A percentile compares a stretch with the other conserved stretches of the same genome.
These are phyloP conservation scores for Aleadryas rufinucha DNA, from an alignment of 2,113 vertebrate species.

Conservation along the genomic window DNA sequence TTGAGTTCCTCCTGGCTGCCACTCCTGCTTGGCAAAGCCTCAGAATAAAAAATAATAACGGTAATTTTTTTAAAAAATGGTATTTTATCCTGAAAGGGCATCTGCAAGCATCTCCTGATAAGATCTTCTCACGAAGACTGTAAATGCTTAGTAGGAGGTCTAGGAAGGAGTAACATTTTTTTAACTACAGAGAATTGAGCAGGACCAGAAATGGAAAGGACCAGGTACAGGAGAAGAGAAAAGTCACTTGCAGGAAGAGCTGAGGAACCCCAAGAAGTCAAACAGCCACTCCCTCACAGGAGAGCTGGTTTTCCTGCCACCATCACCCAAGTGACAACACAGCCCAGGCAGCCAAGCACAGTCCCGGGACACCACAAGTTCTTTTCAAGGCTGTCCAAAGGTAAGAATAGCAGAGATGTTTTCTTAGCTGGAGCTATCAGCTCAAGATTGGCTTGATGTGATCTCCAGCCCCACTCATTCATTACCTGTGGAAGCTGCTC, in stretches of 20 bases:
- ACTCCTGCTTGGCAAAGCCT: background rate
- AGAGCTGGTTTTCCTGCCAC: background rate
- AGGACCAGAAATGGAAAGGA: background rate
- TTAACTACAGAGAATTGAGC: background rate
- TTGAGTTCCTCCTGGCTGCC: background rate
- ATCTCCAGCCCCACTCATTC: background rate
- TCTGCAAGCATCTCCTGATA: background rate
- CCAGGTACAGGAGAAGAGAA: background rate
- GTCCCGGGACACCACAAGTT: background rate
- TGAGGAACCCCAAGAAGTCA: background rate
- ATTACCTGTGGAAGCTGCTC: background rate
- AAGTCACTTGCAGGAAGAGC: background rate
- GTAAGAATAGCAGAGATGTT: background rate
- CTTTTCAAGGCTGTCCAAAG: background rate
- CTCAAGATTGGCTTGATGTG: rapidly evolving
- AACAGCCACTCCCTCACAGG: background rate
- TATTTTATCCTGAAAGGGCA: background rate
- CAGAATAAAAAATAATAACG: background rate
- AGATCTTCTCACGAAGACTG: background rate
- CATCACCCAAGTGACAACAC: background rate
- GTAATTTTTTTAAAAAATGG: background rate
- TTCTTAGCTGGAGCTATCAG: background rate
- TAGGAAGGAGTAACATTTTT: background rate
- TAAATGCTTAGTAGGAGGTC: background rate
- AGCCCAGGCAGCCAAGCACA: background rate